Evolutionary conservation across 1,140 invertebrate species (phyloP).

Genomic region (Saccostrea glomerata): DNA sequence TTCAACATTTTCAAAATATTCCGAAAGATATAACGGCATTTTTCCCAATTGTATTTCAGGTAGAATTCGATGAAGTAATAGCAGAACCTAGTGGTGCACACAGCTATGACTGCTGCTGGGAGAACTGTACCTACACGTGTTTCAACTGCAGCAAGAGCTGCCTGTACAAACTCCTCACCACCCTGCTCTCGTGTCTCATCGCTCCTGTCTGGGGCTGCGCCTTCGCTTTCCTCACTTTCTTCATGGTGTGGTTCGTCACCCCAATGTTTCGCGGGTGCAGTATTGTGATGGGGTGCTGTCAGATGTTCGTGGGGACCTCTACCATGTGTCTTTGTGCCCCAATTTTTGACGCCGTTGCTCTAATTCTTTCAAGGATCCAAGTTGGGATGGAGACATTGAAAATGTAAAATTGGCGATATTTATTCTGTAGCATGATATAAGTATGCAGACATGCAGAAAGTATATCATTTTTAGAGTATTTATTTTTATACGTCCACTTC

Average conservation of each 20-base stretch:
- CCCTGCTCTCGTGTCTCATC: background rate
- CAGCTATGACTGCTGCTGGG: background rate
- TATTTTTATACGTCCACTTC: no score
- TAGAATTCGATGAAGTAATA: background rate
- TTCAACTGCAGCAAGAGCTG: conserved; percentile 4
- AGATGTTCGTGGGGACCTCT: background rate
- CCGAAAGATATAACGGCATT: no score
- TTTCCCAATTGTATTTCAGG: no score
- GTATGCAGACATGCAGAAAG: no score
- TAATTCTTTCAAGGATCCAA: background rate
- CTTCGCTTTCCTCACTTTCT: background rate
- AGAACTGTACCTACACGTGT: background rate
- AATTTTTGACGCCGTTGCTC: background rate
- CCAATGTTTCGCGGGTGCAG: background rate
- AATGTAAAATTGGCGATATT: background rate
- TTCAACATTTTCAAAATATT: no score
- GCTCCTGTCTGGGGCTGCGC: background rate
- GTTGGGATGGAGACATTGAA: background rate
- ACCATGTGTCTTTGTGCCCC: background rate
- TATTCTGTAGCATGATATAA: no score
- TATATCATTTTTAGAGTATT: no score
- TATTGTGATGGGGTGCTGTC: background rate
- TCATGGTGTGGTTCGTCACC: background rate
- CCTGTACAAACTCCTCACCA: background rate
- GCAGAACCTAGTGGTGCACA: background rate